These are phyloP conservation scores for Galeopterus variegatus DNA, from an alignment of 2,113 vertebrate genomes.

Conservation along the genomic window DNA sequence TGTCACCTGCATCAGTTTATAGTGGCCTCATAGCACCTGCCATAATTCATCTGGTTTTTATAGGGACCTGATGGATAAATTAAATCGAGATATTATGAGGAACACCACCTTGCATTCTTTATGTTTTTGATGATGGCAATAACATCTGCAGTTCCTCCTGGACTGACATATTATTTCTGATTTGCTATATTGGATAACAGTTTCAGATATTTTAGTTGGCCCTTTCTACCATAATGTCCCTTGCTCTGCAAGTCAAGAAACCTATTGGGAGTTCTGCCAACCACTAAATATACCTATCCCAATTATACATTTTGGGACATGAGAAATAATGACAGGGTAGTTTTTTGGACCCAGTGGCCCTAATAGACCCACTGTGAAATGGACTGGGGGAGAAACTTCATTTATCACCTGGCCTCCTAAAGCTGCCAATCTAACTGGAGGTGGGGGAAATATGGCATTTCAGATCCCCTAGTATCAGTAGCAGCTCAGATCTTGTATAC, in stretches of 20 bases:
- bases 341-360: neutral
- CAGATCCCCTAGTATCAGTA: neutral
- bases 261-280: neutral
- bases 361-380: neutral
- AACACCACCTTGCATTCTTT: neutral
- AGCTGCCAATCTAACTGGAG: neutral
- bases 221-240: neutral
- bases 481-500: neutral
- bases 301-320: neutral
- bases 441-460: neutral
- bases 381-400: neutral
- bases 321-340: neutral
- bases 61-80: neutral
- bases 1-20: neutral
- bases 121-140: neutral
- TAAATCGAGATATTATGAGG: neutral
- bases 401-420: neutral
- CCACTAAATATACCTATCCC: neutral
- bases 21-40: neutral
- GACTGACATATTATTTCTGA: neutral
- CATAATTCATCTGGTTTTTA: neutral
- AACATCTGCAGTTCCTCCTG: neutral
- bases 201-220: neutral
- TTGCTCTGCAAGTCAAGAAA: neutral
- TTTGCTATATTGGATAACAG: neutral